Evolutionary conservation across 37 sponge, comb jelly and placozoan species (phyloP).

Genomic region (Mnemiopsis leidyi): DNA sequence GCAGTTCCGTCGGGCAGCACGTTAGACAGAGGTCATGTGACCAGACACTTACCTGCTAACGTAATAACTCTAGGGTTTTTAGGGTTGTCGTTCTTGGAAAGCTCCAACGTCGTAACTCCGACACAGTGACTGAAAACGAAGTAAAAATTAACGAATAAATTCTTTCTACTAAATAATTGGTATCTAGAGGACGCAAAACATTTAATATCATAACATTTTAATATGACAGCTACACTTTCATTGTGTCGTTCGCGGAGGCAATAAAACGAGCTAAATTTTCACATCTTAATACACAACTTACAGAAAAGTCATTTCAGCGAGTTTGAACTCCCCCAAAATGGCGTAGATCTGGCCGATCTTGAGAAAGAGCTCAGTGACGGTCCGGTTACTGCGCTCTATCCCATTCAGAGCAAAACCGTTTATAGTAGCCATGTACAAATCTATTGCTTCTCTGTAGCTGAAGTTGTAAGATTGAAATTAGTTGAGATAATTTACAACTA

Average conservation of each 20-base stretch:
- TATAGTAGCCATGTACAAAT: conserved; percentile 60
- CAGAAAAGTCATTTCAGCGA: conserved; percentile 52
- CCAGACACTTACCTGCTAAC: not conserved
- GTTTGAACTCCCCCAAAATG: conserved; percentile 9
- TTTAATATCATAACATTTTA: too few species aligned
- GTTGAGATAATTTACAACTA: too few species aligned
- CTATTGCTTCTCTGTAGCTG: conserved; percentile 22
- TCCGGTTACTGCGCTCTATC: conserved; percentile 20
- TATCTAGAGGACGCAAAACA: too few species aligned
- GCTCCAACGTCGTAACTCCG: not conserved
- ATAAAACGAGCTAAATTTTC: too few species aligned
- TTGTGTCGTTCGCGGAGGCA: too few species aligned
- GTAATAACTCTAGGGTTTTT: not conserved
- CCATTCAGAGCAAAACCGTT: conserved; percentile 59
- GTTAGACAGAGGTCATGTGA: too few species aligned
- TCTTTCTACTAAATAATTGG: too few species aligned
- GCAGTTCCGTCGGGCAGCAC: too few species aligned
- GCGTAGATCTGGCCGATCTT: conserved; percentile 59
- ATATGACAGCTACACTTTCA: too few species aligned
- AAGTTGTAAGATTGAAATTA: not conserved
- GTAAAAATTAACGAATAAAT: not conserved
- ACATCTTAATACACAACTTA: too few species aligned
- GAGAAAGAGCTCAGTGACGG: conserved; percentile 43
- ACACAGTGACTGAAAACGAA: conserved; percentile 12
- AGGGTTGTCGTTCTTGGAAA: not conserved